These are phyloP conservation scores for Pollimyrus isidori DNA, from an alignment of 2,113 vertebrate species.

Conservation along the genomic window DNA sequence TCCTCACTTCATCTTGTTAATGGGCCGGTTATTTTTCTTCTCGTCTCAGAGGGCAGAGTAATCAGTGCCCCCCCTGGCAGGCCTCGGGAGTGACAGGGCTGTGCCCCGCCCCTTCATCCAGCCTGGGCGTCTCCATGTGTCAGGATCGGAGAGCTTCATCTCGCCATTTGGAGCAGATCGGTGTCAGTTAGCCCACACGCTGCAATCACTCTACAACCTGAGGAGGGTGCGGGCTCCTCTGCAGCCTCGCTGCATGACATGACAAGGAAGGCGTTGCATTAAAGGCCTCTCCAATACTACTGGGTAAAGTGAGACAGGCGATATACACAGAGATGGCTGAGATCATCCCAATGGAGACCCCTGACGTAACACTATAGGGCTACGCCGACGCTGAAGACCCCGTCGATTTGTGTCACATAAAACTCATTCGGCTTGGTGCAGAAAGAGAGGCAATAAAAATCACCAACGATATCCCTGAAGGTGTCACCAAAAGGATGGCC, in stretches of 20 bases:
- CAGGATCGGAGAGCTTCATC: conserved; percentile 29
- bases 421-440: neutral
- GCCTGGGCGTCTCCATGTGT: conserved; percentile 26
- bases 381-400: neutral
- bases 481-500: neutral
- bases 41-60: conserved; percentile 29
- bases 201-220: conserved; percentile 25
- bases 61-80: conserved; percentile 20
- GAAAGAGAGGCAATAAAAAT: neutral
- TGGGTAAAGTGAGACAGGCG: conserved; percentile 25
- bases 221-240: neutral
- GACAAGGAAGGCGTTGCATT: neutral
- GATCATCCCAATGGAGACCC: conserved; percentile 9
- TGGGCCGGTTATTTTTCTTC: conserved; percentile 29
- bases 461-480: neutral
- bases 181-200: conserved; percentile 34
- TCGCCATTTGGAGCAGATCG: conserved; percentile 34
- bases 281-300: conserved; percentile 7
- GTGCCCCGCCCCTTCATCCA: neutral
- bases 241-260: conserved; percentile 24
- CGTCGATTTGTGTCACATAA: neutral
- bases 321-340: conserved; percentile 30
- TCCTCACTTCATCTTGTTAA: conserved; percentile 11
- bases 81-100: neutral
- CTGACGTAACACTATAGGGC: neutral